These are phyloP conservation scores for Epistrophe grossulariae DNA, from an alignment of 2,888 invertebrate genomes.

Conservation along the genomic window DNA sequence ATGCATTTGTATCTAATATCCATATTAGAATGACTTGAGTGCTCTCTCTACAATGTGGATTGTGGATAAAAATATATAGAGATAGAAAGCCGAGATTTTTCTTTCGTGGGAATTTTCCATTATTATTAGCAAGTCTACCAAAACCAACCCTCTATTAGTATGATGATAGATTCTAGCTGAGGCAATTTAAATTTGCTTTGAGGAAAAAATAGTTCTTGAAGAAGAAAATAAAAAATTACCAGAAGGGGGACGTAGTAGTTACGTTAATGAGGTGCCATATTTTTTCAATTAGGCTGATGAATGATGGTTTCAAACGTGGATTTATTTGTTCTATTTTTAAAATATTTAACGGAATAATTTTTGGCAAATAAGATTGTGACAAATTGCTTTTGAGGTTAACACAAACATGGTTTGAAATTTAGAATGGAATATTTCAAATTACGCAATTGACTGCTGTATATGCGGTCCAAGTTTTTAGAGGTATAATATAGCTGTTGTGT, in stretches of 20 bases:
- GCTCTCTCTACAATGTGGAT: not conserved
- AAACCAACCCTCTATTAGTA: not conserved
- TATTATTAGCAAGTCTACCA: not conserved
- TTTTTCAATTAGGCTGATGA: conserved; percentile 38
- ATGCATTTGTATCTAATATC: conserved; percentile 9
- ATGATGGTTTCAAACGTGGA: conserved; percentile 25
- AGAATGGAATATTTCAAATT: not conserved
- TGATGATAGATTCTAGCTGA: conserved; percentile 32
- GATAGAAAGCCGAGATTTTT: not conserved
- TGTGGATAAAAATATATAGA: not conserved
- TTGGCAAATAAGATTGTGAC: not conserved
- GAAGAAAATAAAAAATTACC: not conserved
- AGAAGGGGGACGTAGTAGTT: conserved; percentile 1
- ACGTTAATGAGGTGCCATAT: conserved; percentile 49
- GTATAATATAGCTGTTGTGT: too few relatives aligned
- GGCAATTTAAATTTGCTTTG: conserved; percentile 33
- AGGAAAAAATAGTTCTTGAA: conserved; percentile 21
- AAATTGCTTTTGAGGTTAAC: not conserved
- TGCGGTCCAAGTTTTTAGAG: too few relatives aligned
- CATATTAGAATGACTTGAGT: not conserved
- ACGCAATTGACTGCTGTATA: not conserved
- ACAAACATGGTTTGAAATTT: not conserved
- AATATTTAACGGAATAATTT: not conserved
- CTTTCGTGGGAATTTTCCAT: conserved; percentile 60
- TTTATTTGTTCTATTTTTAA: conserved; percentile 21